Evolutionary conservation across 1,140 invertebrate genomes (phyloP).

Genomic region (Lasaia peninsularis): DNA sequence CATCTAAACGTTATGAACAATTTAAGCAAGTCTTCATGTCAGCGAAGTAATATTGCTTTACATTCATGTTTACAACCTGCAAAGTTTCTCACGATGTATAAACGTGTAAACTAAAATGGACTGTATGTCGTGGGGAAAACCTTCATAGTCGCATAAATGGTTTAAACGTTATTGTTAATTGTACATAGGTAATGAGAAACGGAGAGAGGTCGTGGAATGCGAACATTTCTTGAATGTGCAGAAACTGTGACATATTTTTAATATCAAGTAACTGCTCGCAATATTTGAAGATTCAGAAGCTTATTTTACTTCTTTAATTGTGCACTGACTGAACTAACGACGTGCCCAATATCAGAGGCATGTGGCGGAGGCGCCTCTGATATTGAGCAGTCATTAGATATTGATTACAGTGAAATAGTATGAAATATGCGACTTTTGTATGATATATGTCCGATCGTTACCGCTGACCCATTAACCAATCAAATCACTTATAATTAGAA

Average conservation of each 20-base stretch:
- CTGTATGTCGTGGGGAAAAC: not conserved
- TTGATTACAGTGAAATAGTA: too few relatives aligned
- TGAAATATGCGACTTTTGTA: too few relatives aligned
- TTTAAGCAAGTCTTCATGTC: not conserved
- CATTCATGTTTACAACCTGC: conserved; percentile 5
- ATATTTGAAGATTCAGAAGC: too few relatives aligned
- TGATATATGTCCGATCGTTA: too few relatives aligned
- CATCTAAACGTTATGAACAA: conserved; percentile 2
- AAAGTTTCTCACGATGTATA: not conserved
- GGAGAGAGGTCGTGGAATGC: not conserved
- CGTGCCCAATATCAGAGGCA: too few relatives aligned
- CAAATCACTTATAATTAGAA: too few relatives aligned
- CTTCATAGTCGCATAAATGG: not conserved
- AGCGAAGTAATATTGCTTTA: not conserved
- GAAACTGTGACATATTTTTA: conserved; percentile 1
- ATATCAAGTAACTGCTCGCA: too few relatives aligned
- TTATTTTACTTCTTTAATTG: too few relatives aligned
- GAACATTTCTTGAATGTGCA: not conserved
- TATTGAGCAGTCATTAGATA: too few relatives aligned
- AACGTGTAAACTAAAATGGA: not conserved
- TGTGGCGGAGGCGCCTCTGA: too few relatives aligned
- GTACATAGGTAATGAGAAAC: conserved; percentile 7
- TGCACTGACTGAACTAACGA: too few relatives aligned
- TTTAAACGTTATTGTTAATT: not conserved
- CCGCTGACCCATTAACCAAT: too few relatives aligned